phyloP scores from a whole-genome alignment of 2,113 vertebrate species.

The Anarrhichthys ocellatus region DNA sequence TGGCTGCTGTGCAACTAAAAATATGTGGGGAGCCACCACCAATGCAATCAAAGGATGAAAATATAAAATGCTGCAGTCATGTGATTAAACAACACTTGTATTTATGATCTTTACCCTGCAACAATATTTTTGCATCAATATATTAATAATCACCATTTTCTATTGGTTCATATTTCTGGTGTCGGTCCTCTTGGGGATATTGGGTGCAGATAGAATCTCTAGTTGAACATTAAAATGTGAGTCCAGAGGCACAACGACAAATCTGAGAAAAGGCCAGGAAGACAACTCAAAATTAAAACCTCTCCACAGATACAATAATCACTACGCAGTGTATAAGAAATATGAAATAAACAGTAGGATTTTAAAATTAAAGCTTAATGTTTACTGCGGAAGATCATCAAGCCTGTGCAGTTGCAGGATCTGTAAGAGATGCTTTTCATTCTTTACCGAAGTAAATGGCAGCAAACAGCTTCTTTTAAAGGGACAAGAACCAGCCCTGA shows the following conservation, averaged over 20 bases:
- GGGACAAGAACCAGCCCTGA: too few species aligned
- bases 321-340: too few species aligned
- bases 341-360: background rate
- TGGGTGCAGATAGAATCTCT: background rate
- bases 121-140: background rate
- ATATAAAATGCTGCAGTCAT: background rate
- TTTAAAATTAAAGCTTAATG: too few species aligned
- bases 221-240: background rate
- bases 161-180: background rate
- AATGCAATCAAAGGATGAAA: background rate
- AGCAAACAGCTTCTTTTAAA: too few species aligned
- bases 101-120: background rate
- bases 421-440: too few species aligned
- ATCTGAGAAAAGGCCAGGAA: slow-evolving; percentile 6
- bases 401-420: too few species aligned
- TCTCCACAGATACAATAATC: background rate
- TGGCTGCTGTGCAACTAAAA: slow-evolving; percentile 16
- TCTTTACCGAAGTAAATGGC: too few species aligned
- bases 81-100: background rate
- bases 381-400: too few species aligned
- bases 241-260: background rate
- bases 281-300: background rate
- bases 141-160: background rate
- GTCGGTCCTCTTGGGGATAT: background rate
- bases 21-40: slow-evolving; percentile 12